Conservation (phyloP, 2,888 invertebrate species). For the Phanerotoma sp. region DNA sequence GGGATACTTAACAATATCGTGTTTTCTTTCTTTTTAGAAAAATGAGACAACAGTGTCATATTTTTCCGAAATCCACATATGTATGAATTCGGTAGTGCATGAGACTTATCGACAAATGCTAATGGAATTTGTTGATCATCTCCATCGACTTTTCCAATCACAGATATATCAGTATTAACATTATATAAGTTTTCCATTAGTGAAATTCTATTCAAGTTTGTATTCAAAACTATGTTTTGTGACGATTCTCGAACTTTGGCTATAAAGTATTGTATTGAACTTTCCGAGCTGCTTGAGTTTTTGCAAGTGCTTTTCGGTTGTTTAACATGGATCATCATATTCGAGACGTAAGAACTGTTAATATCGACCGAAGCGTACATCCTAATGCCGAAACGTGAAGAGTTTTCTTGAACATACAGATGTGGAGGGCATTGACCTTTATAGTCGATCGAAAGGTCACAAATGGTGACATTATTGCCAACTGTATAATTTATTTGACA, state of each 20-base stretch:
- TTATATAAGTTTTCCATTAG: neutral
- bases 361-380: neutral
- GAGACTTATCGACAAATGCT: neutral
- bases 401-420: neutral
- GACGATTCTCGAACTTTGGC: neutral
- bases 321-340: neutral
- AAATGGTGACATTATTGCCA: neutral
- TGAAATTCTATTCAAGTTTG: neutral
- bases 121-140: neutral
- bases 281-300: neutral
- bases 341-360: neutral
- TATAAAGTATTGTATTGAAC: neutral
- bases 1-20: neutral
- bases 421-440: neutral
- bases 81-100: neutral
- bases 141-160: neutral
- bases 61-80: neutral
- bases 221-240: neutral
- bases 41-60: neutral
- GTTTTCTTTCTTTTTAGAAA: neutral
- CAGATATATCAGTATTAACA: neutral
- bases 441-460: neutral
- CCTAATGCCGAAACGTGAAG: neutral
- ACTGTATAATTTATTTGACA: neutral
- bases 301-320: neutral